Base-by-base conservation (phyloP, 2,888 invertebrate species). In the Pyrrhia umbra region DNA sequence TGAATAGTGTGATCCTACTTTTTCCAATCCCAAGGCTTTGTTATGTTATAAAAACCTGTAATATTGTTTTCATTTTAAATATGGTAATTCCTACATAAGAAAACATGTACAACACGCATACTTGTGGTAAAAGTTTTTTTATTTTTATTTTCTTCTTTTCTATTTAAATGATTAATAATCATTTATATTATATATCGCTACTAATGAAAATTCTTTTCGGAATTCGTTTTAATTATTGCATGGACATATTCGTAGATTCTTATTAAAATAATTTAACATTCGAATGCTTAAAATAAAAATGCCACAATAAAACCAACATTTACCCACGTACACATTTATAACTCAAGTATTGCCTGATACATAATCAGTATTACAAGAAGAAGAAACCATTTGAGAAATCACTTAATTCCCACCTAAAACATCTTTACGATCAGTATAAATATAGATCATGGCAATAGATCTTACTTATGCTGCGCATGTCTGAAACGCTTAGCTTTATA, bases 361-460 rank as follows among this genome's bases (percentile, higher is more conserved):
- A 10, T 16, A 21, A 5, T 42, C 34, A 34, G 21, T 8, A 6
- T 37, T 16, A 8, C 25, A 16, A 6, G 39, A 18, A 47, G 47
- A 25, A 49, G 13, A 30, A 20, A 50, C 10, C 27, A 45, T 59
- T 45, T 58, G 21, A 73, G 51, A 47, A 67, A 30, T 59, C 20
- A 42, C 52, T 68, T 57, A 40, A 57, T 54, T 54, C 45, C 5
- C 20, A 42, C 15, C 27, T 54, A 13, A 30, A 54, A 42, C 61
- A 68, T 43, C 15, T 69, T 52, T 63, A 69, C 34, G 52, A 63
- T 40, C 54, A 55, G 30, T 55, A 69, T 75, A 55, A 75, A 69
- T 69, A 75, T 75, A 63, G 63, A 75, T 63, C 52, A 64, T 27
- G 34, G 50, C 63, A 46, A 55, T 75, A 69, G 63, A 75, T 72